Conservation (phyloP, 2,113 vertebrate genomes). For the Gallinago media region DNA sequence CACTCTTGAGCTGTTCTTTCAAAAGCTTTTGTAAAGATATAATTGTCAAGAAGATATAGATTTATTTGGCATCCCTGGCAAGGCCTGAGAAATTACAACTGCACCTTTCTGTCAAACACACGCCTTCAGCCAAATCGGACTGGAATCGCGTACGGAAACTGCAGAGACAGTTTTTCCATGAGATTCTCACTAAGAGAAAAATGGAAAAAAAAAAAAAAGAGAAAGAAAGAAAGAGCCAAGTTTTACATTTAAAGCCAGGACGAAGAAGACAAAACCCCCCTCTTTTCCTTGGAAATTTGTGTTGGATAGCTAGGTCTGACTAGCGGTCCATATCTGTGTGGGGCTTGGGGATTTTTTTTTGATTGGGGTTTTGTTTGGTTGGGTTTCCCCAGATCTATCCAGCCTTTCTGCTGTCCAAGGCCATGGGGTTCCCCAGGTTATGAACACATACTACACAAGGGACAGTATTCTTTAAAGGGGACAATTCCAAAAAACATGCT, state of each 20-base stretch:
- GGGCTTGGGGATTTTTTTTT: rapidly evolving
- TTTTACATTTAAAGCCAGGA: background rate
- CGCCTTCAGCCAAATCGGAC: background rate
- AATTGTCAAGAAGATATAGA: constrained; percentile 47
- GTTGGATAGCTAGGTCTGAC: background rate
- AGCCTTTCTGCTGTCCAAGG: background rate
- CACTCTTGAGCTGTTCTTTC: background rate
- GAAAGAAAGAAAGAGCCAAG: rapidly evolving
- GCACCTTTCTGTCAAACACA: background rate
- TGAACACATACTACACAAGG: rapidly evolving
- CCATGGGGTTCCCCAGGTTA: rapidly evolving
- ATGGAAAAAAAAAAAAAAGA: rapidly evolving
- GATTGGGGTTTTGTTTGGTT: no score
- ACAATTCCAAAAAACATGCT: background rate
- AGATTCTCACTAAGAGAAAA: background rate
- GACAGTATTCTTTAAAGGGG: background rate
- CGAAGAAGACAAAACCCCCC: rapidly evolving
- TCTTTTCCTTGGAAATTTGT: background rate
- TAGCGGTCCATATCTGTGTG: rapidly evolving
- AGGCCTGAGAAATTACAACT: constrained; percentile 2
- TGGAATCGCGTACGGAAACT: background rate
- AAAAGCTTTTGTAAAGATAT: constrained; percentile 32
- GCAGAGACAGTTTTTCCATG: background rate
- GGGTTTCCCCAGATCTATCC: background rate
- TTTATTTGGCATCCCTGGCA: constrained; percentile 32